A percentile compares a stretch with the other conserved stretches of the same genome.
Evolutionary conservation across 2,797 vertebrate species (phyloP).

Genomic region (Eremophila alpestris): DNA sequence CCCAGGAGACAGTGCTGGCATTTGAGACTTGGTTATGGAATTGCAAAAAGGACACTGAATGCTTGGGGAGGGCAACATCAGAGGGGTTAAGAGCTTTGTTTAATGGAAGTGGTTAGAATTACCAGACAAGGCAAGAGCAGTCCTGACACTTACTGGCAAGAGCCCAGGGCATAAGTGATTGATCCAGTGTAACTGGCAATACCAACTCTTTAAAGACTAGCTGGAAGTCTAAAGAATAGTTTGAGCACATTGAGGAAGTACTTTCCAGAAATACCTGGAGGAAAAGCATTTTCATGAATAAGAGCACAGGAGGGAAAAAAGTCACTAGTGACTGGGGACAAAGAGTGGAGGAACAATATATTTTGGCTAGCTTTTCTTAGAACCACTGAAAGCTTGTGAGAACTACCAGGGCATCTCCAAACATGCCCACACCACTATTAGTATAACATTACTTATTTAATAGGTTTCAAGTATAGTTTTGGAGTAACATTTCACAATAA

Average conservation of each 20-base stretch:
- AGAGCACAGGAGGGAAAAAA: not conserved
- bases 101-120: not conserved
- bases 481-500: not conserved
- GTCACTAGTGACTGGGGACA: not conserved
- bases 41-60: not conserved
- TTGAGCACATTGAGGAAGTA: not conserved
- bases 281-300: not conserved
- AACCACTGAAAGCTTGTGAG: not conserved
- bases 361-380: not conserved
- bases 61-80: rapidly evolving
- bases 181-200: not conserved
- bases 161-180: not conserved
- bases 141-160: not conserved
- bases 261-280: not conserved
- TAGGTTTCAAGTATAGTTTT: not conserved
- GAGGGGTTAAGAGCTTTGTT: not conserved
- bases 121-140: not conserved
- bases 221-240: not conserved
- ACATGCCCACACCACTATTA: not conserved
- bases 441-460: not conserved
- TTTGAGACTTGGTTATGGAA: not conserved
- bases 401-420: not conserved
- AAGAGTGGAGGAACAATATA: not conserved
- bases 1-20: rapidly evolving
- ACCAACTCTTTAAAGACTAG: not conserved